Evolutionary conservation across 2,888 invertebrate genomes (phyloP).

Genomic region (Pycnomerus fuliginosus): DNA sequence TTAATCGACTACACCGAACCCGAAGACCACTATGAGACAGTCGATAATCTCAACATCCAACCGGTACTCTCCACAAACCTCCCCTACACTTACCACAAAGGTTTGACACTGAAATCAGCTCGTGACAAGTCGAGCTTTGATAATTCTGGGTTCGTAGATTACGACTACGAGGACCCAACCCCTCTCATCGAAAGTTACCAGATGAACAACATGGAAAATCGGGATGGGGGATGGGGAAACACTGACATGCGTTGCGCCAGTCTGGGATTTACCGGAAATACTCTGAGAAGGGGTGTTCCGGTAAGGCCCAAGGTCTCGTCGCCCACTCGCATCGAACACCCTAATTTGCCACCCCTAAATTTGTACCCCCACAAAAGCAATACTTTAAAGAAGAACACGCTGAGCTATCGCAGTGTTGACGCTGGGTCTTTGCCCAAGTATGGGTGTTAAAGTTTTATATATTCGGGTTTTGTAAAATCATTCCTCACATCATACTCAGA

Average conservation of each 20-base stretch:
- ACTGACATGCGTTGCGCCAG: slow-evolving; percentile 51
- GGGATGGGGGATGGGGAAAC: slow-evolving; percentile 54
- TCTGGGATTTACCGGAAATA: slow-evolving; percentile 55
- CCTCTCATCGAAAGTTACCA: slow-evolving; percentile 74
- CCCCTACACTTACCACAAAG: slow-evolving; percentile 29
- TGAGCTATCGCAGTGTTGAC: slow-evolving; percentile 40
- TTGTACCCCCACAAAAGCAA: slow-evolving; percentile 56
- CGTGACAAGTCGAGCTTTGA: slow-evolving; percentile 56
- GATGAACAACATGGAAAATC: slow-evolving; percentile 58
- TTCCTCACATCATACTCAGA: too few relatives aligned
- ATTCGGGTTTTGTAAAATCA: too few relatives aligned
- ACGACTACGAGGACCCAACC: slow-evolving; percentile 79
- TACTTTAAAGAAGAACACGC: slow-evolving; percentile 39
- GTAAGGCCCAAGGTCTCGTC: slow-evolving; percentile 71
- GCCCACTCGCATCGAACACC: slow-evolving; percentile 79
- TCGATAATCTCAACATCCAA: slow-evolving; percentile 52
- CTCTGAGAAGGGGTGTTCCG: slow-evolving; percentile 52
- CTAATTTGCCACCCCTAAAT: slow-evolving; percentile 77
- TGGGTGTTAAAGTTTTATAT: slow-evolving; percentile 36
- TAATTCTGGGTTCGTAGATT: slow-evolving; percentile 75
- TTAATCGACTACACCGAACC: slow-evolving; percentile 53
- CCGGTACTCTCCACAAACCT: slow-evolving; percentile 22
- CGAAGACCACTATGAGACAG: slow-evolving; percentile 70
- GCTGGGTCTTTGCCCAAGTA: slow-evolving; percentile 42
- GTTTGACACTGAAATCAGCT: slow-evolving; percentile 27